Percentiles rank a stretch among this genome's conserved stretches.
Conservation (phyloP, 2,113 vertebrate species). For the Corynorhinus townsendii region DNA sequence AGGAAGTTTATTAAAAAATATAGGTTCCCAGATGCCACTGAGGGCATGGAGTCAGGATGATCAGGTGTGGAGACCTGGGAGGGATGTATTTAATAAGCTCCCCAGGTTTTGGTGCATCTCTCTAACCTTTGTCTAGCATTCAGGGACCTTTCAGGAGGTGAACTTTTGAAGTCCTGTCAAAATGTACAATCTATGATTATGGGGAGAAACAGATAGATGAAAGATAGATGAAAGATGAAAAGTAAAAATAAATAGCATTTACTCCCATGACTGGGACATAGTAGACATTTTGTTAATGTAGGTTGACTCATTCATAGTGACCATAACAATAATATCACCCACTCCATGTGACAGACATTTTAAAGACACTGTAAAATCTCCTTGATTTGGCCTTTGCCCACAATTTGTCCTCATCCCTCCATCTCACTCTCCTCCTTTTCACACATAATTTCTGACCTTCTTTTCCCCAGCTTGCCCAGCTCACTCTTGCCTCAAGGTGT, state of each 20-base stretch:
- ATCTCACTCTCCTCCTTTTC: background rate
- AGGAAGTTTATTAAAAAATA: background rate
- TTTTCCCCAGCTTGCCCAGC: background rate
- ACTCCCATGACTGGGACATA: background rate
- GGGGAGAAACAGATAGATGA: background rate
- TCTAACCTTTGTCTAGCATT: background rate
- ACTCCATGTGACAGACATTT: background rate
- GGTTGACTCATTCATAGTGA: background rate
- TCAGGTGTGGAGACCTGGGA: background rate
- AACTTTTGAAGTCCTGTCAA: background rate
- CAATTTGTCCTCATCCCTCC: background rate
- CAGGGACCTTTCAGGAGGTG: background rate
- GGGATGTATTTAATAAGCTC: background rate
- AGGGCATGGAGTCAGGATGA: background rate
- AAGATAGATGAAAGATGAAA: background rate
- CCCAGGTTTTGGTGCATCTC: background rate
- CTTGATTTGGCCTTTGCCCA: background rate
- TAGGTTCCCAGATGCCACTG: background rate
- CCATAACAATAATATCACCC: background rate
- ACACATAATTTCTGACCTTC: background rate
- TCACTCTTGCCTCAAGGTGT: background rate
- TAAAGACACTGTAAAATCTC: background rate
- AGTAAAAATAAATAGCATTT: background rate
- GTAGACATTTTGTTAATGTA: background rate
- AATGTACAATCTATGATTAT: background rate